These are phyloP conservation scores for Drosophila lacertosa DNA, from an alignment of 1,140 invertebrate genomes.

Conservation along the genomic window DNA sequence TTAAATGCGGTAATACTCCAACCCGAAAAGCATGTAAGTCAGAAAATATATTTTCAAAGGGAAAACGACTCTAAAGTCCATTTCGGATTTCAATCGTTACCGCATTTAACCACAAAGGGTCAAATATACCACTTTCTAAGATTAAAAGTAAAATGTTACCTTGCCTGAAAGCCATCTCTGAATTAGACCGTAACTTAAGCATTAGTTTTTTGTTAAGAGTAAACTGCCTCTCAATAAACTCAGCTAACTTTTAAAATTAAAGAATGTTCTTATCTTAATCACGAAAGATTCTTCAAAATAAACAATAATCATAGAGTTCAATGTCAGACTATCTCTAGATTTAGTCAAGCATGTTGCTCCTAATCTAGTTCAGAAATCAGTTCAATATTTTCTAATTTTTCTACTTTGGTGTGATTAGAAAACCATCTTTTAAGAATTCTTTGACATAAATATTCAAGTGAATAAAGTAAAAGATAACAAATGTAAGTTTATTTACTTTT, in stretches of 20 bases:
- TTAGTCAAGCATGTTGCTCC: not conserved
- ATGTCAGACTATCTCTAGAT: not conserved
- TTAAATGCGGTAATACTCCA: conserved; percentile 32
- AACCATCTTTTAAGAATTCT: not conserved
- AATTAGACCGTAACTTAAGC: conserved; percentile 1
- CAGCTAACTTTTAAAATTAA: not conserved
- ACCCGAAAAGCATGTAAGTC: conserved; percentile 1
- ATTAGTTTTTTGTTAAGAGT: not conserved
- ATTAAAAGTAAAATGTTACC: not conserved
- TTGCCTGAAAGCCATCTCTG: not conserved
- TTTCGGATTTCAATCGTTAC: not conserved
- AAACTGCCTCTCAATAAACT: not conserved
- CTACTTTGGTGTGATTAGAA: not conserved
- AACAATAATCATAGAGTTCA: not conserved
- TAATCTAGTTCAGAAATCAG: not conserved
- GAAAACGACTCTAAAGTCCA: not conserved
- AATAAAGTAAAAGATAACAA: not conserved
- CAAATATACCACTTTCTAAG: conserved; percentile 13
- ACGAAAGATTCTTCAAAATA: not conserved
- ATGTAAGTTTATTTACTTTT: not conserved
- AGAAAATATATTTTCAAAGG: conserved; percentile 8
- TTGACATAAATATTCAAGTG: not conserved
- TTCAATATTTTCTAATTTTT: not conserved
- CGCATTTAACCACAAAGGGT: not conserved
- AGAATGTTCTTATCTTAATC: not conserved